These are phyloP conservation scores for Drosophila acutilabella DNA, from an alignment of 2,888 invertebrate species.

Conservation along the genomic window DNA sequence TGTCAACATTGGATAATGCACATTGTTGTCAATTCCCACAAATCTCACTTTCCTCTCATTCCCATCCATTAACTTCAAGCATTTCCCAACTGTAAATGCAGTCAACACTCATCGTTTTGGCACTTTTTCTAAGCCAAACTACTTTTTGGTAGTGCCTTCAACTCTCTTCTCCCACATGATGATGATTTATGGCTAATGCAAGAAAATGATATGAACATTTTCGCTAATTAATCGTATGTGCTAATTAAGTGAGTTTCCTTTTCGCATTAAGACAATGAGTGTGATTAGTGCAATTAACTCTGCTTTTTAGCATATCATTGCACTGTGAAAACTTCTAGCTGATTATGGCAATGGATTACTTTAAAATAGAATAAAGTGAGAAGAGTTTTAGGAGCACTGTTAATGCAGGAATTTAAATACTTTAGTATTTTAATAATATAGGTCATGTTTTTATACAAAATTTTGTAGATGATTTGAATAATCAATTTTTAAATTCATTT, in stretches of 20 bases:
- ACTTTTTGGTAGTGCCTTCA: background rate
- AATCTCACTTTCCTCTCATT: background rate
- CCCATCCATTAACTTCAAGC: slow-evolving; percentile 4
- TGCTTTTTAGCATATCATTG: background rate
- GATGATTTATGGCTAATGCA: slow-evolving; percentile 11
- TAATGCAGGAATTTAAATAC: no score
- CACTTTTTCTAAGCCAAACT: slow-evolving; percentile 9
- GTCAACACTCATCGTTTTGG: slow-evolving; percentile 18
- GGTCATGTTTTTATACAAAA: no score
- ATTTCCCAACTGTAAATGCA: slow-evolving; percentile 13
- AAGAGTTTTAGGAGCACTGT: no score
- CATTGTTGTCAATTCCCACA: slow-evolving; percentile 22
- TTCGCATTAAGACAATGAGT: slow-evolving; percentile 1
- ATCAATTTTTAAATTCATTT: no score
- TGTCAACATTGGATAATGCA: slow-evolving; percentile 42
- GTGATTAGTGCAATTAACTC: slow-evolving; percentile 9
- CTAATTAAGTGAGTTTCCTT: background rate
- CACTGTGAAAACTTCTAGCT: background rate
- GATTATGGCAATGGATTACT: no score
- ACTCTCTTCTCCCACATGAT: background rate
- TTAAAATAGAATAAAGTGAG: no score
- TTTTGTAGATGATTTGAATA: no score
- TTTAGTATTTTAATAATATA: no score
- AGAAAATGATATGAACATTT: slow-evolving; percentile 1
- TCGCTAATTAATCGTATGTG: no score